A percentile compares a stretch with the other conserved stretches of the same genome.
Conservation (phyloP, 2,888 invertebrate genomes). For the Hirtodrosophila histrioides region DNA sequence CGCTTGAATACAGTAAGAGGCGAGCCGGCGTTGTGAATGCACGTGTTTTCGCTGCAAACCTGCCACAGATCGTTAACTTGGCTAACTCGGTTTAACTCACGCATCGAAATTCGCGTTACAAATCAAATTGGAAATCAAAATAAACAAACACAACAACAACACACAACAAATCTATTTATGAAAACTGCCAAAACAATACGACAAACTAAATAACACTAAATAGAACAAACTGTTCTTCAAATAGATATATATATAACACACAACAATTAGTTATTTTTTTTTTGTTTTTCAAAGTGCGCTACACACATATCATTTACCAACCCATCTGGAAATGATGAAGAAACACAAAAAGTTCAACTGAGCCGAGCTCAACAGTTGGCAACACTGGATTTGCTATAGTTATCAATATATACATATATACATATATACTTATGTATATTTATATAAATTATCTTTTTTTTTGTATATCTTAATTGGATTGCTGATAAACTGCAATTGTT, state of each 20-base stretch:
- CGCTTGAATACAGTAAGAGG: constrained; percentile 85
- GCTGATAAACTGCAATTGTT: constrained; percentile 43
- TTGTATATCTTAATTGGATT: constrained; percentile 3
- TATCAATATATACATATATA: constrained; percentile 9
- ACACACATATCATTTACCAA: background rate
- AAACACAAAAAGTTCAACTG: constrained; percentile 69
- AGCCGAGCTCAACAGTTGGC: constrained; percentile 58
- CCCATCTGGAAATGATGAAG: constrained; percentile 61
- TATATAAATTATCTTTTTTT: constrained; percentile 31
- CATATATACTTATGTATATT: background rate
- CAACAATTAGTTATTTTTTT: constrained; percentile 41
- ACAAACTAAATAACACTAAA: constrained; percentile 14
- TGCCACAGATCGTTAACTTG: constrained; percentile 38
- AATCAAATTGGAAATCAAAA: constrained; percentile 24
- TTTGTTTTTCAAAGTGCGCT: constrained; percentile 51
- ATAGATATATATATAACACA: constrained; percentile 23
- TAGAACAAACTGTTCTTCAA: constrained; percentile 6
- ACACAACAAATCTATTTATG: constrained; percentile 11
- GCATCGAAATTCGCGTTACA: background rate
- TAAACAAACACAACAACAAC: constrained; percentile 18
- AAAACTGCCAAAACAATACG: constrained; percentile 9
- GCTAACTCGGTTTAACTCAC: constrained; percentile 8
- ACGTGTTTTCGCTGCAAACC: constrained; percentile 82
- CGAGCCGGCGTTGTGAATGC: constrained; percentile 84
- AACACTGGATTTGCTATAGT: constrained; percentile 6